Evolutionary conservation across 2,888 invertebrate species (phyloP).

Genomic region (Andrena flavipes): DNA sequence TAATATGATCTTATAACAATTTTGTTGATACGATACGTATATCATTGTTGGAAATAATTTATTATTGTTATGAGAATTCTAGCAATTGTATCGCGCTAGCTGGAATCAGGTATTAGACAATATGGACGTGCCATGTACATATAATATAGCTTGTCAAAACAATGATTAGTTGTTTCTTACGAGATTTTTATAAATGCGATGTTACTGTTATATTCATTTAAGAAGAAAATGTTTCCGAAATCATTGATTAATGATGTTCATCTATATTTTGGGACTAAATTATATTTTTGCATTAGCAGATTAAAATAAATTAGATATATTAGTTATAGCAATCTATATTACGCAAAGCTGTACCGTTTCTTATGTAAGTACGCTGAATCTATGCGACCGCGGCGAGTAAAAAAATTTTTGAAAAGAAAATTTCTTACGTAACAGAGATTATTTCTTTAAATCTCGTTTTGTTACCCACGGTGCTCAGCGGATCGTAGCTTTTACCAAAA

Average conservation of each 20-base stretch:
- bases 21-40: background rate
- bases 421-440: background rate
- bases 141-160: slow-evolving; percentile 27
- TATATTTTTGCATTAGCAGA: slow-evolving; percentile 43
- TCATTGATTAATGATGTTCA: slow-evolving; percentile 1
- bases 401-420: background rate
- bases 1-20: slow-evolving; percentile 18
- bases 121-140: slow-evolving; percentile 33
- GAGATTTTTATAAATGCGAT: slow-evolving; percentile 26
- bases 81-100: slow-evolving; percentile 13
- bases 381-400: slow-evolving; percentile 7
- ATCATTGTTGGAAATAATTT: slow-evolving; percentile 43
- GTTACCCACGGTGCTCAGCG: too few relatives aligned
- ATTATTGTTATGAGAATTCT: slow-evolving; percentile 31
- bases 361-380: background rate
- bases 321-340: slow-evolving; percentile 18
- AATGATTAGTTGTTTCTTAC: slow-evolving; percentile 23
- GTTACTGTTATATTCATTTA: slow-evolving; percentile 32
- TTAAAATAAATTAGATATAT: slow-evolving; percentile 35
- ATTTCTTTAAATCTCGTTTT: too few relatives aligned
- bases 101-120: slow-evolving; percentile 49
- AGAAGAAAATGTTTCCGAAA: slow-evolving; percentile 2
- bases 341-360: slow-evolving; percentile 3
- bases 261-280: slow-evolving; percentile 12
- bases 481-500: too few relatives aligned